phyloP scores from a whole-genome alignment of 2,888 invertebrate genomes.

The Spisula solida region DNA sequence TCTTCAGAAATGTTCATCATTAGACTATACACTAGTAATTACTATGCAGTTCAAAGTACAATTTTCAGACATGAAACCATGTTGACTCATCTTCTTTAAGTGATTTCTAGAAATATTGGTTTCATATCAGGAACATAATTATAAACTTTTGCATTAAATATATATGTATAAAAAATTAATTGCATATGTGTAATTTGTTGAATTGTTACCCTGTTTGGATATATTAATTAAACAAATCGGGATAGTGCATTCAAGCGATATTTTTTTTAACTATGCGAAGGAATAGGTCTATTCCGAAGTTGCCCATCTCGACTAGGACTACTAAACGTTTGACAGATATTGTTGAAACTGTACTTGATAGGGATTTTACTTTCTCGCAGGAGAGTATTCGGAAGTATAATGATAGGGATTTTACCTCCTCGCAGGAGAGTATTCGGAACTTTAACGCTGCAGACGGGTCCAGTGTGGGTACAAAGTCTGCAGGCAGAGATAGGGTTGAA shows the following conservation, averaged over 20 bases:
- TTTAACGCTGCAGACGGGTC: neutral
- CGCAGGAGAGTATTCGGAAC: neutral
- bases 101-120: neutral
- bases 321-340: neutral
- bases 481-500: neutral
- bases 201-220: too few relatives aligned
- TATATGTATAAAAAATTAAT: neutral
- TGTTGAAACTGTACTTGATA: conserved; percentile 10
- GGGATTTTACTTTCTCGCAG: conserved; percentile 9
- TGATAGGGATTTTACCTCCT: conserved; percentile 17
- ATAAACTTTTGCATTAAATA: neutral
- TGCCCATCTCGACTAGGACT: neutral
- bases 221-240: neutral
- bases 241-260: neutral
- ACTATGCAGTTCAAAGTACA: too few relatives aligned
- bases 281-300: neutral
- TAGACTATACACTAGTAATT: too few relatives aligned
- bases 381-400: conserved; percentile 1
- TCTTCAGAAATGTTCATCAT: too few relatives aligned
- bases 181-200: too few relatives aligned
- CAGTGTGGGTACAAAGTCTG: neutral
- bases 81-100: too few relatives aligned
- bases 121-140: neutral
- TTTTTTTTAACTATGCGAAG: neutral
- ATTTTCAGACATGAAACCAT: too few relatives aligned